Percentiles rank a stretch among this genome's conserved stretches.
phyloP scores from a whole-genome alignment of 2,888 invertebrate genomes.

The Chrysopilus asiliformis region DNA sequence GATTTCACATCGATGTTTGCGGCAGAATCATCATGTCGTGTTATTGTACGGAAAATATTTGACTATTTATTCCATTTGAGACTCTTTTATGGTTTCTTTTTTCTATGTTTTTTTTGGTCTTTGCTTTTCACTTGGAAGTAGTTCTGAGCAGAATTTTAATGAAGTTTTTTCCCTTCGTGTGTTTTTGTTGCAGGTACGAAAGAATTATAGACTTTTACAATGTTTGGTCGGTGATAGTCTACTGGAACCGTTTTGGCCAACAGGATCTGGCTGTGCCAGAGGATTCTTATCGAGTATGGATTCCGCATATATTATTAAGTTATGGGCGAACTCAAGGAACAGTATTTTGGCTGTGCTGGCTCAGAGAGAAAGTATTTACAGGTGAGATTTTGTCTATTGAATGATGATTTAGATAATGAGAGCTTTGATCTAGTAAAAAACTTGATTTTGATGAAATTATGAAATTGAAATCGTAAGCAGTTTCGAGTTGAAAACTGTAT shows the following conservation, averaged over 20 bases:
- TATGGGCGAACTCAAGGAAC: slow-evolving; percentile 59
- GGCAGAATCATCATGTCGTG: slow-evolving; percentile 86
- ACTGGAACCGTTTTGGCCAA: slow-evolving; percentile 98
- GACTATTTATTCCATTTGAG: too few species aligned
- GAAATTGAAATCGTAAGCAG: too few species aligned
- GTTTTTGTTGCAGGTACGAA: slow-evolving; percentile 28
- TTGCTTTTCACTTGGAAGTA: too few species aligned
- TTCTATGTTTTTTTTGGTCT: too few species aligned
- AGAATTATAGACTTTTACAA: slow-evolving; percentile 70
- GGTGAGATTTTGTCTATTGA: slow-evolving; percentile 39
- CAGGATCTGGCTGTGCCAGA: slow-evolving; percentile 94
- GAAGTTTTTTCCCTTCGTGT: neutral
- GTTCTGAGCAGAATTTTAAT: slow-evolving; percentile 3
- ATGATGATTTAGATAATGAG: neutral
- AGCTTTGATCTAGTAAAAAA: too few species aligned
- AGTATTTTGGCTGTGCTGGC: slow-evolving; percentile 66
- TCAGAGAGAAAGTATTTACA: slow-evolving; percentile 88
- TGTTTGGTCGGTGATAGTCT: slow-evolving; percentile 92
- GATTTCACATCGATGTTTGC: slow-evolving; percentile 99
- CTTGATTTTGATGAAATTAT: too few species aligned
- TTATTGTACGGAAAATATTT: slow-evolving; percentile 48
- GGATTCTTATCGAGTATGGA: slow-evolving; percentile 94
- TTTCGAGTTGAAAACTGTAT: too few species aligned
- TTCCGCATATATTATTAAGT: slow-evolving; percentile 86
- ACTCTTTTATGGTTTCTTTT: too few species aligned